These are phyloP conservation scores for Dyspetes luteomarginatus DNA, from an alignment of 2,888 invertebrate species.

Conservation along the genomic window DNA sequence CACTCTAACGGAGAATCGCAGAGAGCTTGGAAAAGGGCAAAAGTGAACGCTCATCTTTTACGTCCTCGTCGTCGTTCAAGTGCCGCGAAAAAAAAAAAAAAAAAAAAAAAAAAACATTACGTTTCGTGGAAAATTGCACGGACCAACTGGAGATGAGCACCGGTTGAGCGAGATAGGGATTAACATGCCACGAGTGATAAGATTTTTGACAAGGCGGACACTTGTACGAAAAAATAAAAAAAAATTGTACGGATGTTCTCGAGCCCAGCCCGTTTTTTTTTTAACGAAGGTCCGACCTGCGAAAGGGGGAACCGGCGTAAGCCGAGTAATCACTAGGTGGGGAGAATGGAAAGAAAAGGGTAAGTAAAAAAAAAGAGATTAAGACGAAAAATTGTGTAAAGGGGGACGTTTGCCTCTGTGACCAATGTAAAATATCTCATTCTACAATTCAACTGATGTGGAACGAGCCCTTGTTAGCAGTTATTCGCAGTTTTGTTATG, in stretches of 20 bases:
- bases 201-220: slow-evolving; percentile 31
- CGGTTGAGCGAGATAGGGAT: slow-evolving; percentile 6
- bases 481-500: too few species aligned
- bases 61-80: slow-evolving; percentile 37
- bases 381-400: not conserved
- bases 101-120: slow-evolving; percentile 17
- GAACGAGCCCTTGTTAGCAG: too few species aligned
- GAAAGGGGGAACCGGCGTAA: slow-evolving; percentile 28
- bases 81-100: not conserved
- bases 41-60: slow-evolving; percentile 27
- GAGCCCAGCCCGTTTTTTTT: slow-evolving; percentile 5
- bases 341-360: not conserved
- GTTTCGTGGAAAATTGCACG: slow-evolving; percentile 36
- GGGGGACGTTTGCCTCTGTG: too few species aligned
- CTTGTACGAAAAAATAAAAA: slow-evolving; percentile 1
- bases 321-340: not conserved
- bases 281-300: slow-evolving; percentile 39
- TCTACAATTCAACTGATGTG: too few species aligned
- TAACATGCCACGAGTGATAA: slow-evolving; percentile 20
- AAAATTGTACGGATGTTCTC: too few species aligned
- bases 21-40: not conserved
- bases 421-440: too few species aligned
- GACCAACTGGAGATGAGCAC: slow-evolving; percentile 5
- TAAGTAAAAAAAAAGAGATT: not conserved
- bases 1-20: not conserved